phyloP scores from a whole-genome alignment of 2,888 invertebrate genomes.

The Nycteola revayana region DNA sequence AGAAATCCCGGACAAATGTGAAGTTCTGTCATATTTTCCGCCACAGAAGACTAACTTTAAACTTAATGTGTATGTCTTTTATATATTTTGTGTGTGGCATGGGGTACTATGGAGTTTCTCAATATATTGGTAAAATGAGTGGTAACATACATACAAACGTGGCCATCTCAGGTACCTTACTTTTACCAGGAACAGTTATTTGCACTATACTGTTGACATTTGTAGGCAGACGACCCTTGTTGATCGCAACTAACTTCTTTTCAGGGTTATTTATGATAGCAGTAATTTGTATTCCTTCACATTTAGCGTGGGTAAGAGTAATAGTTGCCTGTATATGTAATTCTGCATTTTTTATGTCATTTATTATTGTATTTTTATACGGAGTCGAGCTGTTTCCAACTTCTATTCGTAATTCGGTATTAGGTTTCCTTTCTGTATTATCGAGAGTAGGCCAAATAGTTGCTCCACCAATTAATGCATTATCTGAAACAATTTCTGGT shows the following conservation, averaged over 20 bases:
- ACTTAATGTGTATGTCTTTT: constrained; percentile 85
- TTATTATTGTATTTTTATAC: constrained; percentile 91
- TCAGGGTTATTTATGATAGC: constrained; percentile 58
- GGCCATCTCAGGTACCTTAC: constrained; percentile 85
- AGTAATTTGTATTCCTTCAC: constrained; percentile 42
- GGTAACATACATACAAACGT: constrained; percentile 91
- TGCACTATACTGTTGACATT: constrained; percentile 81
- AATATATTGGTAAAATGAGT: constrained; percentile 88
- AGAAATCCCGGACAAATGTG: constrained; percentile 26
- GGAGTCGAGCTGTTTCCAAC: constrained; percentile 94
- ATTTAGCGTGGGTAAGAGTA: constrained; percentile 69
- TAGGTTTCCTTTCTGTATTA: constrained; percentile 90
- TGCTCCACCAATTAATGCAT: constrained; percentile 87
- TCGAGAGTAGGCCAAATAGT: constrained; percentile 90
- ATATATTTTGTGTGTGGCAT: constrained; percentile 90
- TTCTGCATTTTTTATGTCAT: constrained; percentile 89
- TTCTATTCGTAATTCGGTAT: constrained; percentile 89
- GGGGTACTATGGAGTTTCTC: constrained; percentile 92
- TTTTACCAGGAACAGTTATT: constrained; percentile 83
- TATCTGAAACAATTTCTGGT: constrained; percentile 55
- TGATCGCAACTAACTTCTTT: constrained; percentile 78
- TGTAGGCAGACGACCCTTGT: constrained; percentile 83
- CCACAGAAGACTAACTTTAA: constrained; percentile 78
- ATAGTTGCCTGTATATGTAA: constrained; percentile 86
- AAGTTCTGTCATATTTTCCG: constrained; percentile 59